Evolutionary conservation across 2,888 invertebrate species (phyloP).

Genomic region (Luffia ferchaultella): DNA sequence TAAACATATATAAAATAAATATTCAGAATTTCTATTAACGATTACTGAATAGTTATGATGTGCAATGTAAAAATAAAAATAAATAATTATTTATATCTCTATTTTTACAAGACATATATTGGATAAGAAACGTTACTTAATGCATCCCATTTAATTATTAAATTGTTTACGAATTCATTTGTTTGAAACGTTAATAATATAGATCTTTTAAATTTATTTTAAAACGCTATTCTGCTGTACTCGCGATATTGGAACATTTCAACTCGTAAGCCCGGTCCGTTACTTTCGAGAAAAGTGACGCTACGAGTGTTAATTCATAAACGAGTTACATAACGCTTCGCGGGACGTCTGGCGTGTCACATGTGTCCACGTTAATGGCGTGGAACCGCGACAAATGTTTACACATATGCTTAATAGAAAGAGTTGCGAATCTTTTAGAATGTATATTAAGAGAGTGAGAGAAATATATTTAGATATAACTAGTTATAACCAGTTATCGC

Average conservation of each 20-base stretch:
- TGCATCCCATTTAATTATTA: not conserved
- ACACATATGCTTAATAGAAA: slow-evolving; percentile 15
- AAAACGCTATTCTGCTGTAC: no score
- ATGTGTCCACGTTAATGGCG: slow-evolving; percentile 23
- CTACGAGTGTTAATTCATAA: not conserved
- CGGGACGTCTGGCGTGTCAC: slow-evolving; percentile 4
- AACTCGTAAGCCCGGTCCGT: not conserved
- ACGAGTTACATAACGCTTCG: not conserved
- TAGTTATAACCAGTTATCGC: no score
- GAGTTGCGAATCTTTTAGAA: slow-evolving; percentile 1
- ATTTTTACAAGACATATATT: not conserved
- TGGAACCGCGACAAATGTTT: slow-evolving; percentile 26
- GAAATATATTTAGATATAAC: no score
- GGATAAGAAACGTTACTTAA: not conserved
- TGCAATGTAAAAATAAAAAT: not conserved
- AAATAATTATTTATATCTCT: not conserved
- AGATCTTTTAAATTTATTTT: no score
- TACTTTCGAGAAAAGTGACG: not conserved
- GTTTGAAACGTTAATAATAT: no score
- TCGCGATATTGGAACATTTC: no score
- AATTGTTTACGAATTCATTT: not conserved
- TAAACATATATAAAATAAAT: not conserved
- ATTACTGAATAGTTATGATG: not conserved
- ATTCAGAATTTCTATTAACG: not conserved
- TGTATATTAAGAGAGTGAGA: not conserved